phyloP scores from a whole-genome alignment of 2,888 invertebrate genomes.

The Tethea ocularis region DNA sequence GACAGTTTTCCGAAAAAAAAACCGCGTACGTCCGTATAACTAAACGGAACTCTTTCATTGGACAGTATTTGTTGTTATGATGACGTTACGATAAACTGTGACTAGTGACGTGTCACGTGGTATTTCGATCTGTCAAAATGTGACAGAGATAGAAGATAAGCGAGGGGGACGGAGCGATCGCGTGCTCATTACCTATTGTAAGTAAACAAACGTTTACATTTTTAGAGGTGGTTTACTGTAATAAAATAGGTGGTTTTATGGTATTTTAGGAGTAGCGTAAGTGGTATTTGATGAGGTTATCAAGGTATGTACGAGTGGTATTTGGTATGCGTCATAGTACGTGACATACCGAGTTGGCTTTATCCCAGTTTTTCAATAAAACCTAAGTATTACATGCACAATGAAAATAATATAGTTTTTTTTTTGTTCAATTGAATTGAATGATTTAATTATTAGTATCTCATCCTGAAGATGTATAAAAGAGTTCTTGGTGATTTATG shows the following conservation, averaged over 20 bases:
- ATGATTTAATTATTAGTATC: neutral
- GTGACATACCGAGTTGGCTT: conserved; percentile 49
- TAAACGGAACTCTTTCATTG: conserved; percentile 11
- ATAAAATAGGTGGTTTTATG: conserved; percentile 11
- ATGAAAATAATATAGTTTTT: neutral
- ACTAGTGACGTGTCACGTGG: conserved; percentile 59
- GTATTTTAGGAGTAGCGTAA: conserved; percentile 46
- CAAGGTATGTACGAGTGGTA: conserved; percentile 50
- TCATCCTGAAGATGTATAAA: neutral
- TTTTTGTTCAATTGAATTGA: neutral
- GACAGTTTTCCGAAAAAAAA: conserved; percentile 29
- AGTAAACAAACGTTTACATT: conserved; percentile 33
- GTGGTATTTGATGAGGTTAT: conserved; percentile 45
- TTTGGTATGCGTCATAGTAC: conserved; percentile 59
- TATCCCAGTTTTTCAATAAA: conserved; percentile 45
- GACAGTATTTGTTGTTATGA: conserved; percentile 24
- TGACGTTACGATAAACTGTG: conserved; percentile 42
- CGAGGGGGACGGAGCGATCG: conserved; percentile 43
- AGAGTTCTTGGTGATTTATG: too few species aligned
- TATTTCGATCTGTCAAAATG: conserved; percentile 70
- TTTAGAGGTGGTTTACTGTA: conserved; percentile 14
- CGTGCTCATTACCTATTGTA: conserved; percentile 35
- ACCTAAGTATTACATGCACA: neutral
- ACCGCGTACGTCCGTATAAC: conserved; percentile 23
- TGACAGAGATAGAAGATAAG: conserved; percentile 59